These are phyloP conservation scores for Corydoras maculifer DNA, from an alignment of 2,113 vertebrate genomes.

Conservation along the genomic window DNA sequence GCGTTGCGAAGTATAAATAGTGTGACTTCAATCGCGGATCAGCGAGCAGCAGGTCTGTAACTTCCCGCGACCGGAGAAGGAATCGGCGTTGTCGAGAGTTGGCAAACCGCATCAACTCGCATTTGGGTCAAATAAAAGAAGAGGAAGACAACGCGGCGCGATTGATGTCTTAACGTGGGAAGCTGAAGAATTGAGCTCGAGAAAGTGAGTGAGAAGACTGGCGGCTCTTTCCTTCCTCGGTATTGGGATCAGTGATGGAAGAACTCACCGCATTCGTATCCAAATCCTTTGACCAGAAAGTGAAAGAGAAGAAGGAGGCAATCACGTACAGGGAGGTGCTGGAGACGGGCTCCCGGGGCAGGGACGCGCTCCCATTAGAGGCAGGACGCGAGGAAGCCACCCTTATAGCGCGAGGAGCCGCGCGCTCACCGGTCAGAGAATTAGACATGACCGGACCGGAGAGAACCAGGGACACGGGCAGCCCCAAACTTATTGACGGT, in stretches of 20 bases:
- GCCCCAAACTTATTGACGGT: constrained; percentile 92
- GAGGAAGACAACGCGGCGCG: constrained; percentile 50
- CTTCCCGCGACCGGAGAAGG: constrained; percentile 71
- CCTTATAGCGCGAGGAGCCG: constrained; percentile 68
- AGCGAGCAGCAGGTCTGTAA: constrained; percentile 79
- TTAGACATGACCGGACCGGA: constrained; percentile 84
- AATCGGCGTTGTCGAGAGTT: constrained; percentile 56
- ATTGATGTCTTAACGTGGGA: constrained; percentile 77
- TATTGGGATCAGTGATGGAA: constrained; percentile 78
- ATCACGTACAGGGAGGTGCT: constrained; percentile 94
- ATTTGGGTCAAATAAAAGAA: constrained; percentile 21
- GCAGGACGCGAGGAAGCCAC: constrained; percentile 77
- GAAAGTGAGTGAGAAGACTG: constrained; percentile 28
- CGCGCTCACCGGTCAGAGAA: constrained; percentile 80
- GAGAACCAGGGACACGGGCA: constrained; percentile 77
- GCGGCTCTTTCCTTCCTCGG: constrained; percentile 26
- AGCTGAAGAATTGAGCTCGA: constrained; percentile 48
- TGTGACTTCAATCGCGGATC: constrained; percentile 82
- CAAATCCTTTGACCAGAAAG: constrained; percentile 96
- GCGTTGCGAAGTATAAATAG: constrained; percentile 96
- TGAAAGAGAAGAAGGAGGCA: constrained; percentile 95
- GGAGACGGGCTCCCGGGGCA: constrained; percentile 82
- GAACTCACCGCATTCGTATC: constrained; percentile 97
- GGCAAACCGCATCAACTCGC: not conserved
- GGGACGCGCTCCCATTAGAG: constrained; percentile 73